These are phyloP conservation scores for Amphibalanus amphitrite DNA, from an alignment of 1,140 invertebrate genomes.

Conservation along the genomic window DNA sequence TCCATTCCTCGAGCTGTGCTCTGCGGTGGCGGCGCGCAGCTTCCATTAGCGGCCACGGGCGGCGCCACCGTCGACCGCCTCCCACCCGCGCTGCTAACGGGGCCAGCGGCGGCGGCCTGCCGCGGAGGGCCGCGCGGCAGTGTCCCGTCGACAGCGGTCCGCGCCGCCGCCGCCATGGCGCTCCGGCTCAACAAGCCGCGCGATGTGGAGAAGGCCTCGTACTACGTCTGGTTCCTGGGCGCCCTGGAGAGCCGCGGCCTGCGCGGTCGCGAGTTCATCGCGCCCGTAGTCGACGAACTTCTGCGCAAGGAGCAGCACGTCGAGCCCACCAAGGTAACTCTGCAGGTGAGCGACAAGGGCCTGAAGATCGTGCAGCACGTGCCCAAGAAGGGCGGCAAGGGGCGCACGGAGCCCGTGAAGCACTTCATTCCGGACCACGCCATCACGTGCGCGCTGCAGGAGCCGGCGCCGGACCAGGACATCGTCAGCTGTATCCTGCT, in stretches of 20 bases:
- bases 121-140: too few species aligned
- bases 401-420: conserved; percentile 49
- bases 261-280: conserved; percentile 55
- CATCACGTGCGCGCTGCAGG: conserved; percentile 65
- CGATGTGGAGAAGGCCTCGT: conserved; percentile 81
- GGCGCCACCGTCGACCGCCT: too few species aligned
- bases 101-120: too few species aligned
- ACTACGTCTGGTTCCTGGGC: conserved; percentile 95
- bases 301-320: conserved; percentile 62
- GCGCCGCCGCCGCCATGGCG: too few species aligned
- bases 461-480: conserved; percentile 46
- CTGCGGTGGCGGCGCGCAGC: too few species aligned
- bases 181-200: too few species aligned
- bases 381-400: conserved; percentile 20
- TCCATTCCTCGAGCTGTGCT: too few species aligned
- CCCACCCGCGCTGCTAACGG: too few species aligned
- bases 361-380: conserved; percentile 75
- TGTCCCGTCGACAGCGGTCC: too few species aligned
- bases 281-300: conserved; percentile 65
- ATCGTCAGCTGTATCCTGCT: too few species aligned
- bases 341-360: conserved; percentile 70
- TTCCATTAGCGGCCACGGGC: too few species aligned
- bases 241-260: conserved; percentile 83
- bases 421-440: conserved; percentile 89
- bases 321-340: conserved; percentile 77